These are phyloP conservation scores for Acheta domesticus DNA, from an alignment of 2,888 invertebrate genomes.

Conservation along the genomic window DNA sequence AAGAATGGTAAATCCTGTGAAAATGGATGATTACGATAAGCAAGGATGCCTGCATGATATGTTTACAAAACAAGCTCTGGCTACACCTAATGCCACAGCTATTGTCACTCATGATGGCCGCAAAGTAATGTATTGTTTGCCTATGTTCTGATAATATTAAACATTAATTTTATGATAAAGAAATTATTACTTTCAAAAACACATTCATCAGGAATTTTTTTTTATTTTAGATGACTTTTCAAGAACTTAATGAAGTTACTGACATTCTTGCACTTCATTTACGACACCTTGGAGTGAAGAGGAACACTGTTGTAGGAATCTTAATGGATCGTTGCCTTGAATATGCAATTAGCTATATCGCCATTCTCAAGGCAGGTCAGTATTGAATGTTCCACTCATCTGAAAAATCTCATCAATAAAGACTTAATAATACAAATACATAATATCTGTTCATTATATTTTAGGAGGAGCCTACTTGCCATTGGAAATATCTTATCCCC, in stretches of 20 bases:
- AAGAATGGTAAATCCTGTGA: neutral
- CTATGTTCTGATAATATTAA: too few species aligned
- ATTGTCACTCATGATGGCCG: conserved; percentile 36
- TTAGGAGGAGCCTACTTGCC: conserved; percentile 41
- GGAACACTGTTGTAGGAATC: conserved; percentile 40
- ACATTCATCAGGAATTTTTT: neutral
- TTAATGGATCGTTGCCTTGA: conserved; percentile 41
- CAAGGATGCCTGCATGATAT: conserved; percentile 40
- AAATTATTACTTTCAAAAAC: too few species aligned
- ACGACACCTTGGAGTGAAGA: conserved; percentile 37
- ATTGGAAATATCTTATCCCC: conserved; percentile 40
- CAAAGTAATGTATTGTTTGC: conserved; percentile 28
- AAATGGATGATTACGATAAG: conserved; percentile 39
- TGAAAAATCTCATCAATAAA: neutral
- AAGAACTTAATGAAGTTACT: conserved; percentile 38
- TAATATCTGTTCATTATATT: neutral
- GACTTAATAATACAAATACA: neutral
- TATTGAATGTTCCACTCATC: neutral
- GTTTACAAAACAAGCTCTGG: conserved; percentile 39
- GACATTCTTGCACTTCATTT: conserved; percentile 32
- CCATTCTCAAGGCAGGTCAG: conserved; percentile 40
- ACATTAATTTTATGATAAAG: too few species aligned
- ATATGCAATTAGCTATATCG: conserved; percentile 39
- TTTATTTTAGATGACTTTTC: conserved; percentile 37
- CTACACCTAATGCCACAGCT: conserved; percentile 38